Conservation (phyloP, 30 jellyfish, hydroid and myxozoan genomes). For the Rhopilema esculentum region DNA sequence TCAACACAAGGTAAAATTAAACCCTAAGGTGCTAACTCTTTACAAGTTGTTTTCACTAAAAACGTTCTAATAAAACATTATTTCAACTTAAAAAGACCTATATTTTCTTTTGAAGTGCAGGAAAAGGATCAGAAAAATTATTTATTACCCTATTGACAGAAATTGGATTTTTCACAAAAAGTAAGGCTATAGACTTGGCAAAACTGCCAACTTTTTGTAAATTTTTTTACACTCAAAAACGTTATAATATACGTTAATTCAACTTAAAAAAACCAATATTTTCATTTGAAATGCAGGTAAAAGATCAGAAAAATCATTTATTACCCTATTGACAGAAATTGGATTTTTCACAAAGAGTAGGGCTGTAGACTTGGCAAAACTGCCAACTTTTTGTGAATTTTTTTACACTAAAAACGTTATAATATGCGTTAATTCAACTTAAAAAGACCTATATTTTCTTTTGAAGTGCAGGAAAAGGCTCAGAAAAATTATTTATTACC, state of each 20-base stretch:
- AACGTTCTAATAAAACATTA: background rate
- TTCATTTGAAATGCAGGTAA: background rate
- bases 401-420: background rate
- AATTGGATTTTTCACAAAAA: background rate
- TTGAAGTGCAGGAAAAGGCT: background rate
- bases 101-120: background rate
- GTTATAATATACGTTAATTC: background rate
- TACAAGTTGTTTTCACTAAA: background rate
- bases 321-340: background rate
- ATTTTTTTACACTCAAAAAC: background rate
- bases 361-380: background rate
- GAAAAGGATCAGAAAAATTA: background rate
- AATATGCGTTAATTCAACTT: background rate
- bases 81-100: background rate
- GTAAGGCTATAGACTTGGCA: background rate
- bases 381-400: background rate
- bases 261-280: background rate
- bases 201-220: background rate
- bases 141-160: background rate
- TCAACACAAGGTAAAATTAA: background rate
- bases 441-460: background rate
- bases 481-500: background rate
- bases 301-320: background rate
- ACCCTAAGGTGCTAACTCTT: background rate
- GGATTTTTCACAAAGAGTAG: background rate